Evolutionary conservation across 2,888 invertebrate species (phyloP).

Genomic region (Leucania comma): DNA sequence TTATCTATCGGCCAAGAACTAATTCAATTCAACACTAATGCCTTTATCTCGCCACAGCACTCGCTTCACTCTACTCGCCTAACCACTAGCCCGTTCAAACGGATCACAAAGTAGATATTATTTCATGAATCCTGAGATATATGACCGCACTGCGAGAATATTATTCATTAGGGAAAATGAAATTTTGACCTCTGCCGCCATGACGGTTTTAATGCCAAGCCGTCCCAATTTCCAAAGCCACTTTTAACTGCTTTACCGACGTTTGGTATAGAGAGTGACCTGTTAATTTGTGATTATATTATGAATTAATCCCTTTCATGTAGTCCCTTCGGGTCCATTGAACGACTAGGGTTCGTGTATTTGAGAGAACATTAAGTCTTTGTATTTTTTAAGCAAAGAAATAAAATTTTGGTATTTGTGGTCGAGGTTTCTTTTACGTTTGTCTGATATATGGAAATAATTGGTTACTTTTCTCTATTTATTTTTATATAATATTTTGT

Average conservation of each 20-base stretch:
- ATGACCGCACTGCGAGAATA: conserved; percentile 80
- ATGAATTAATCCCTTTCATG: conserved; percentile 64
- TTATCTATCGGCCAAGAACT: conserved; percentile 38
- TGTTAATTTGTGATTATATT: conserved; percentile 60
- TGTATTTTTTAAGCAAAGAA: conserved; percentile 40
- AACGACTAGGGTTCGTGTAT: conserved; percentile 25
- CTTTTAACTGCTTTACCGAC: conserved; percentile 60
- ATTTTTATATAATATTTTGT: no score
- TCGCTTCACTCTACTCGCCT: conserved; percentile 47
- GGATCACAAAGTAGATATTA: conserved; percentile 69
- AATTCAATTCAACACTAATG: conserved; percentile 45
- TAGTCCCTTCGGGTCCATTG: conserved; percentile 43
- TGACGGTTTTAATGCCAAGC: conserved; percentile 56
- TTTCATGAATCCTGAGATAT: conserved; percentile 84
- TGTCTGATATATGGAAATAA: no score
- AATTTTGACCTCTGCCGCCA: conserved; percentile 77
- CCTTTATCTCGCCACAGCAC: conserved; percentile 45
- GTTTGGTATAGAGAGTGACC: conserved; percentile 50
- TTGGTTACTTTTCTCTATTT: no score
- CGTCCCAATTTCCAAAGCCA: conserved; percentile 56
- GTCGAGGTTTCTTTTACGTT: not conserved
- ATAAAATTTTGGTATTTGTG: not conserved
- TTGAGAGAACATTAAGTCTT: conserved; percentile 12
- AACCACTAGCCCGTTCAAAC: conserved; percentile 61
- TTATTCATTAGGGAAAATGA: conserved; percentile 85